Evolutionary conservation across 2,113 vertebrate species (phyloP), one percentile per base, ranked within the genome.

Genomic region (Verasper variegatus): DNA sequence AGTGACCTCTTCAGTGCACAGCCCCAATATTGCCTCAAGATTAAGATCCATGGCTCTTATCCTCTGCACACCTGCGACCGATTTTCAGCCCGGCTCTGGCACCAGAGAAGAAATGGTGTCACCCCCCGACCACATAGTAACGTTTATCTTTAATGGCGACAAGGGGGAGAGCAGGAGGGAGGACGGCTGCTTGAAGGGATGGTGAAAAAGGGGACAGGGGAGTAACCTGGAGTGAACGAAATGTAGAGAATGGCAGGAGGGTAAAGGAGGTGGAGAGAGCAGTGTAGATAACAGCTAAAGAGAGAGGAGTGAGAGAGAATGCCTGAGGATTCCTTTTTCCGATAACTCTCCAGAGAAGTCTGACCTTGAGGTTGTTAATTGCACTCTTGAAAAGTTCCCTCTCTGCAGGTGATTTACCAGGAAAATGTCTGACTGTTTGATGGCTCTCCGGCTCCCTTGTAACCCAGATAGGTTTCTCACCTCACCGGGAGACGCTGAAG

Each of bases 11-110:
- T 78, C 20, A 59, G 55, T 20, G 49, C 62, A 76, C 77, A 67
- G 58, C 40, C 17, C 57, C 74, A 66, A 84, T 85, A 90, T 86
- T 84, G 80, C 82, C 55, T 83, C 67, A 35, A 90, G 87, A 93
- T 90, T 84, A 86, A 90, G 86, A 91, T 91, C 86, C 84, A 81
- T 76, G 81, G 71, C 58, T 85, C 76, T 77, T 58, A 81, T 89
- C 82, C 51, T 67, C 62, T 23, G 72, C 83, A 88, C 90, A 93
- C 90, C 91, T 91, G 92, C 68, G 66, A 83, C 89, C 74, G 27
- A 78, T 88, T 89, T 80, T 75, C 49, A 72, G 58, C 47, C 54
- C 26, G 11, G 3, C 58, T 68, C 17, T 4, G 3, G 55, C 68
- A 31, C 81, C 3, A 42, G 69, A 56, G 66, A 73, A 83, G 76